These are phyloP conservation scores for Cepphus grylle DNA, from an alignment of 2,113 vertebrate species.

Conservation along the genomic window DNA sequence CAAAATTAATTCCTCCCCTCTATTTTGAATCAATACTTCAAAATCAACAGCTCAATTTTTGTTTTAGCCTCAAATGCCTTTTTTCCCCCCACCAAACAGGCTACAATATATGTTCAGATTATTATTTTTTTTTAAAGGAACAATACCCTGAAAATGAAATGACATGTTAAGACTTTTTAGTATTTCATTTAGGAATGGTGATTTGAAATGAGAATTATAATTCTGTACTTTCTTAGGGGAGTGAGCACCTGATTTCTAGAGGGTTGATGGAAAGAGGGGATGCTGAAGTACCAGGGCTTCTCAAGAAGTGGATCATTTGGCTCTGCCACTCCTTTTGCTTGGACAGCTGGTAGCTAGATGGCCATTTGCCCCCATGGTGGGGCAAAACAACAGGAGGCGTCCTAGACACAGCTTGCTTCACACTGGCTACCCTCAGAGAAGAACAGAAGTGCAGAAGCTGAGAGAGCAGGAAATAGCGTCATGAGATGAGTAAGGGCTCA, in stretches of 20 bases:
- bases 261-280: background rate
- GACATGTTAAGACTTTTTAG: background rate
- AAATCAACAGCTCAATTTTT: slow-evolving; percentile 11
- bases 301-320: background rate
- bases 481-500: background rate
- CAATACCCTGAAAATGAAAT: slow-evolving; percentile 29
- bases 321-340: background rate
- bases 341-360: background rate
- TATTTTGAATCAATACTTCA: slow-evolving; percentile 45
- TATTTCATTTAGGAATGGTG: background rate
- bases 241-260: background rate
- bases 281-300: background rate
- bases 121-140: background rate
- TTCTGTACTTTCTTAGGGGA: background rate
- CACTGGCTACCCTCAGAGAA: background rate
- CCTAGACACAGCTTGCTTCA: background rate
- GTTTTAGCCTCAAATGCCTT: background rate
- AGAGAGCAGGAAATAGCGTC: background rate
- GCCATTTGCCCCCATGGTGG: background rate
- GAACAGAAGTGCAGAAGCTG: background rate
- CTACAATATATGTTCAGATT: background rate
- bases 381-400: background rate
- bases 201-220: background rate
- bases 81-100: background rate
- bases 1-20: slow-evolving; percentile 27